Percentiles rank a stretch among this genome's conserved stretches.
Conservation (phyloP, 2,888 invertebrate species). For the Nemapogon koenigi region DNA sequence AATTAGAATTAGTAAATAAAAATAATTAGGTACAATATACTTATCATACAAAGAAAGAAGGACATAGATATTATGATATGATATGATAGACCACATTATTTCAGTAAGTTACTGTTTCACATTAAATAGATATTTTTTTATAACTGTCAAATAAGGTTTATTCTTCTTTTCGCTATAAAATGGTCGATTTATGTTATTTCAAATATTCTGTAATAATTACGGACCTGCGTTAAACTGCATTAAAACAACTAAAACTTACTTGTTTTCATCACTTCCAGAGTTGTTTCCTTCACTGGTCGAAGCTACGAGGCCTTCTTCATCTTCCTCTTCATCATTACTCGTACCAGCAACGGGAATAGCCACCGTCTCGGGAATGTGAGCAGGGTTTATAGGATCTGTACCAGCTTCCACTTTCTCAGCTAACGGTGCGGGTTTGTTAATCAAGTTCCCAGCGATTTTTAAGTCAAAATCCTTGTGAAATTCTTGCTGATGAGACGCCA, state of each 20-base stretch:
- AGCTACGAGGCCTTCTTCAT: slow-evolving; percentile 81
- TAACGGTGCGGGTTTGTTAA: slow-evolving; percentile 47
- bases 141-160: too few relatives aligned
- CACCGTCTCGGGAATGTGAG: slow-evolving; percentile 70
- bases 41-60: too few relatives aligned
- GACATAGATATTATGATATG: slow-evolving; percentile 1
- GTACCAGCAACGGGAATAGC: slow-evolving; percentile 72
- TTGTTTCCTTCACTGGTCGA: slow-evolving; percentile 85
- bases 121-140: too few relatives aligned
- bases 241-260: slow-evolving; percentile 61
- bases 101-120: too few relatives aligned
- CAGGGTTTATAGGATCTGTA: slow-evolving; percentile 24
- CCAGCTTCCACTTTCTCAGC: slow-evolving; percentile 50
- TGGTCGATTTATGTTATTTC: background rate
- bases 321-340: slow-evolving; percentile 69
- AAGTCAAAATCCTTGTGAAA: slow-evolving; percentile 56
- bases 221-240: too few relatives aligned
- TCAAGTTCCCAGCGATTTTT: slow-evolving; percentile 63
- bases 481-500: slow-evolving; percentile 55
- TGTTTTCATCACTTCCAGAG: slow-evolving; percentile 83
- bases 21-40: too few relatives aligned
- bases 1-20: too few relatives aligned
- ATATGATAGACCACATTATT: too few relatives aligned
- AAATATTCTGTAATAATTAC: too few relatives aligned
- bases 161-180: background rate